These are phyloP conservation scores for Brachionus calyciflorus DNA, from an alignment of 1,140 invertebrate species.

Conservation along the genomic window DNA sequence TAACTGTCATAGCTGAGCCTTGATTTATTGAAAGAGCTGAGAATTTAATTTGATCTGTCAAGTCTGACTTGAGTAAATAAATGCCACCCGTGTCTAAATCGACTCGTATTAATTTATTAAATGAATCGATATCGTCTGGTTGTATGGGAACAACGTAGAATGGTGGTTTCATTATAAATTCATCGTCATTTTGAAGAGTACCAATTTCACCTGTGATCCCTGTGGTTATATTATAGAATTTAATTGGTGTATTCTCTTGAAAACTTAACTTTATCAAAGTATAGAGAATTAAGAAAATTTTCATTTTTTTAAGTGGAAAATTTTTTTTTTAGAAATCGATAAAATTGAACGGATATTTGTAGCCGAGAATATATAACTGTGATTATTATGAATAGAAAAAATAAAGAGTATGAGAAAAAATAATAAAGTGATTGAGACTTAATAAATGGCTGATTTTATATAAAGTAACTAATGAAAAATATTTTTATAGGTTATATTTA, in stretches of 20 bases:
- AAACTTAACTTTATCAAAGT: background rate
- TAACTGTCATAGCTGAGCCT: constrained; percentile 7
- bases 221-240: background rate
- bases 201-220: background rate
- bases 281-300: constrained; percentile 7
- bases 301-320: background rate
- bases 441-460: constrained; percentile 36
- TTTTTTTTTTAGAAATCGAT: background rate
- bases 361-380: no score
- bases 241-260: background rate
- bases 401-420: background rate
- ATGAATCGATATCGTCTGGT: background rate
- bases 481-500: constrained; percentile 35
- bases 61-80: background rate
- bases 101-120: background rate
- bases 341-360: constrained; percentile 34
- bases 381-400: background rate
- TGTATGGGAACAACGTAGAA: constrained; percentile 31
- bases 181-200: background rate
- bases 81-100: constrained; percentile 23
- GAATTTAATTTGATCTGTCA: background rate
- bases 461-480: constrained; percentile 18
- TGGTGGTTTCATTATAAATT: constrained; percentile 24
- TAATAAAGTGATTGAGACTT: background rate
- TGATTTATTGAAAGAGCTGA: constrained; percentile 37